Base-by-base conservation (phyloP, 2,888 invertebrate genomes). In the Drosophila ezoana region DNA sequence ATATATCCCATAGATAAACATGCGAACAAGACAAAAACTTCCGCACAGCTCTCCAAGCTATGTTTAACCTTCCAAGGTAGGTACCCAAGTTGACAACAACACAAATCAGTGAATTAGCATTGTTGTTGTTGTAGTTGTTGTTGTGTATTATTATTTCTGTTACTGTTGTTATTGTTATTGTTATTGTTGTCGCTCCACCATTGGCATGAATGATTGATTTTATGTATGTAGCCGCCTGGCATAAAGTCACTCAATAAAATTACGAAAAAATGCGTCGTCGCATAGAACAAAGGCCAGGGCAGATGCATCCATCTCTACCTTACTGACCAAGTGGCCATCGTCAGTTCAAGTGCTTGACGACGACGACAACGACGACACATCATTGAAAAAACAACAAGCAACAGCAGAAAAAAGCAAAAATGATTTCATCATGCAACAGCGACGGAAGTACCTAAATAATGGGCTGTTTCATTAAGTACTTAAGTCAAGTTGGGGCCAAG, bases 221-320 rank as follows among this genome's bases (percentile, higher is more conserved):
- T 78, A 79, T 85, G 78, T 86, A 78, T 86, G 81, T 85, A 78
- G 74, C 61, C 68, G 81, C 79, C 74, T 82, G 82, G 82, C 84
- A 85, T 86, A 80, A 81, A 84, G 85, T 86, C 86, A 84, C 84
- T 84, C 81, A 84, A 86, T 86, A 86, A 85, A 82, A 86, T 81
- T 79, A 79, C 86, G 75, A 85, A 83, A 85, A 81, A 83, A 83
- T 83, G 81, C 76, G 81, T 57, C 45, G 81, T 72, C 79, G 81
- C 80, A 70, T 61, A 82, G 84, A 83, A 83, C 84, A 83, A 82
- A 82, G 84, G 67, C 70, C 77, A 61, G 59, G 73, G 67, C 74
- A 81, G 81, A 78, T 81, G 82, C 79, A 78, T 64, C 60, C 70
- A 60, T 47, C 69, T 63, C 72, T 58, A 75, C 71, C 84, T 79